Conservation (phyloP, 2,797 vertebrate species). For the Macrochelys suwanniensis region DNA sequence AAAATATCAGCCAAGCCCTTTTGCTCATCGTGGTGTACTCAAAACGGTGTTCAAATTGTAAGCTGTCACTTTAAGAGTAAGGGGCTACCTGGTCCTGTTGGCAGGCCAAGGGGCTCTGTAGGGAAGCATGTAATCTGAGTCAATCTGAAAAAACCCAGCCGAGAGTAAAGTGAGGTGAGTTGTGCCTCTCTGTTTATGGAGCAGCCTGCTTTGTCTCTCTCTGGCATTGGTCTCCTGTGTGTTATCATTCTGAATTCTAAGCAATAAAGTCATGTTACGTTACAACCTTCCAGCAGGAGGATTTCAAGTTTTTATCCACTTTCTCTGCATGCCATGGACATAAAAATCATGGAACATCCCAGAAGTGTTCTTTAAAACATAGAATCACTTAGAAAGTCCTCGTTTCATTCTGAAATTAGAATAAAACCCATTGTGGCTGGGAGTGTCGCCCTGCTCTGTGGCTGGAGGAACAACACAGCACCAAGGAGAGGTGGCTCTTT, state of each 20-base stretch:
- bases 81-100: neutral
- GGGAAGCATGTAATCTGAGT: neutral
- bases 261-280: too few relatives aligned
- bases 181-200: too few relatives aligned
- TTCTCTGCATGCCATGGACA: too few relatives aligned
- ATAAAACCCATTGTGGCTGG: neutral
- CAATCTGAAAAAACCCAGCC: neutral
- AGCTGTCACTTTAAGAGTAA: neutral
- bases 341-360: too few relatives aligned
- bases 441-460: neutral
- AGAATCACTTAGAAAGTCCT: neutral
- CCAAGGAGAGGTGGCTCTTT: neutral
- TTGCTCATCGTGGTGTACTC: neutral
- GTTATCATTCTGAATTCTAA: too few relatives aligned
- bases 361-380: too few relatives aligned
- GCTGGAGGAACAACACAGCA: neutral
- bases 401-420: neutral
- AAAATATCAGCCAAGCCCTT: neutral
- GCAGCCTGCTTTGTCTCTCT: too few relatives aligned
- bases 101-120: neutral
- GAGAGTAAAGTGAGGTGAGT: neutral
- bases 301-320: too few relatives aligned
- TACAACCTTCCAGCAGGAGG: too few relatives aligned
- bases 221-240: too few relatives aligned
- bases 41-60: neutral